Base-by-base conservation (phyloP, 1,140 invertebrate genomes). In the Carposina sasakii region DNA sequence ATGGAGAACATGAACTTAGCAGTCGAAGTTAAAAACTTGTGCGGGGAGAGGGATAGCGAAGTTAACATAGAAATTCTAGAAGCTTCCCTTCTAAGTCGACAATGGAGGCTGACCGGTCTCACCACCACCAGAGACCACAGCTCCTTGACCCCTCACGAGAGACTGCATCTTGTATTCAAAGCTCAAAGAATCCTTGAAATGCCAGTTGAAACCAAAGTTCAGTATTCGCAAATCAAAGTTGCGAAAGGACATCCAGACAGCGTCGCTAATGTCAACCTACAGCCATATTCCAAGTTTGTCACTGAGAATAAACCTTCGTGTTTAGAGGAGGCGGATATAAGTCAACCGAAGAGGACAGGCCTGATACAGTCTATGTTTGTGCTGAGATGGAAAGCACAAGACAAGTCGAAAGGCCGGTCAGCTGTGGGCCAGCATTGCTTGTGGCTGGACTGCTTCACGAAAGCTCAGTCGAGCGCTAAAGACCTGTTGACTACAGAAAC, bases 301-400 rank as follows among this genome's bases (percentile, higher is more conserved):
- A 65, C 69, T 0, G 73, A 85, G 46, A 62, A 53, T 17, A 48
- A 67, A 15, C 69, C 72, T 0, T 69, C 71, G 4, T n/a, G n/a
- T n/a, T n/a, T n/a, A n/a, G n/a, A n/a, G n/a, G 57, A 71, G 5
- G 57, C 70, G 12, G 74, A 79, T 31, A 39, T 44, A 1, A 22
- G 57, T 0, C 73, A 74, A 28, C 5, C 48, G 0, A 62, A 57
- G n/a, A 63, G 33, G 21, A 45, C 56, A 33, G 76, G 72, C 10
- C 63, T 78, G 4, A 83, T 86, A 49, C 69, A 76, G 44, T 85
- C 83, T 1, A 86, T 85, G 59, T 72, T 89, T 50, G 66, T 88
- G 12, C 65, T 88, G 12, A 72, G 87, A 61, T 89, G 88, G 88
- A 86, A 81, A 53, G 86, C 83, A 4, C 63, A 83, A 41, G 70